Percentiles rank a stretch among this genome's conserved stretches.
phyloP scores from a whole-genome alignment of 2,797 vertebrate genomes.

The Cryptoprocta ferox region DNA sequence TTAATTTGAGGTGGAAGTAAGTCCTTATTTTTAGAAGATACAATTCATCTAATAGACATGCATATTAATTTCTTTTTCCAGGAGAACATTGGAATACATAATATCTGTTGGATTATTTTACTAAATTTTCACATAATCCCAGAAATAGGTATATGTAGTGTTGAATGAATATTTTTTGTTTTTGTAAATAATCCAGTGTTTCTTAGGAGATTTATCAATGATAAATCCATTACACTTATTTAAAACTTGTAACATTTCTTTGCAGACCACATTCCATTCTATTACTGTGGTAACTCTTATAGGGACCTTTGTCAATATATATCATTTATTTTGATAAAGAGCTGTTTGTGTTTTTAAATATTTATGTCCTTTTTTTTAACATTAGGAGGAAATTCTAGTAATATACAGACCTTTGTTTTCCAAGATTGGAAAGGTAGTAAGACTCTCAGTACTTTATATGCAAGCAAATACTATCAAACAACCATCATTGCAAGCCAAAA shows the following conservation, averaged over 20 bases:
- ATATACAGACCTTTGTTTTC: not conserved
- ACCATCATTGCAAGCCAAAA: not conserved
- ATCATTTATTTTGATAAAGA: not conserved
- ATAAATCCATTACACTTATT: not conserved
- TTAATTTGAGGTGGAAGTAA: not conserved
- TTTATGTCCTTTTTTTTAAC: not conserved
- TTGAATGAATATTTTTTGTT: not conserved
- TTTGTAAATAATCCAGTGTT: not conserved
- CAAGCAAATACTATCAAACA: not conserved
- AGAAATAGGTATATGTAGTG: not conserved
- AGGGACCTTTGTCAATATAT: not conserved
- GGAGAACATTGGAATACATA: not conserved
- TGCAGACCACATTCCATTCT: not conserved
- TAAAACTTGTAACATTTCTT: not conserved
- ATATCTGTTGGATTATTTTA: not conserved
- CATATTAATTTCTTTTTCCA: not conserved
- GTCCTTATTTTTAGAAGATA: slow-evolving; percentile 32
- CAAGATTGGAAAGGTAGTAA: not conserved
- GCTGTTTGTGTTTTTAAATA: not conserved
- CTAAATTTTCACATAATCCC: not conserved
- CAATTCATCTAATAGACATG: not conserved
- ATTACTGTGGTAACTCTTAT: not conserved
- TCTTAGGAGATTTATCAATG: not conserved
- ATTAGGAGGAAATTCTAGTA: not conserved
- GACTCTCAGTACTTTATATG: not conserved